phyloP scores from a whole-genome alignment of 2,888 invertebrate genomes.

The Drosophila koepferae region DNA sequence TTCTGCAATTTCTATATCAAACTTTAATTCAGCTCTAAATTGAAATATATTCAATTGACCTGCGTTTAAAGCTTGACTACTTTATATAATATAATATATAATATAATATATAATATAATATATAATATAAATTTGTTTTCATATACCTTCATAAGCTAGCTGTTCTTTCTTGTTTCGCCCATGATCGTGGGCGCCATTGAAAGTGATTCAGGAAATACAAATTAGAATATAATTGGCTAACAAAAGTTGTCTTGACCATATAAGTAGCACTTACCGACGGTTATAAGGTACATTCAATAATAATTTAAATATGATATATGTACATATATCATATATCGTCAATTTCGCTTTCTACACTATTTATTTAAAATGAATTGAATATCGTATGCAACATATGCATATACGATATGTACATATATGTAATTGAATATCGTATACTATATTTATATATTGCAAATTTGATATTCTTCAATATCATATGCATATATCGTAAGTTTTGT shows the following conservation, averaged over 20 bases:
- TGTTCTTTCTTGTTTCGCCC: not conserved
- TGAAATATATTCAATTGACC: too few species aligned
- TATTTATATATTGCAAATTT: not conserved
- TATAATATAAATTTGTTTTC: not conserved
- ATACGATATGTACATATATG: too few species aligned
- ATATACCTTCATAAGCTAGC: not conserved
- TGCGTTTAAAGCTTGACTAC: too few species aligned
- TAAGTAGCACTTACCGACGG: not conserved
- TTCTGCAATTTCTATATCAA: too few species aligned
- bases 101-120: too few species aligned
- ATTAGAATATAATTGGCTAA: not conserved
- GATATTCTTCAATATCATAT: not conserved
- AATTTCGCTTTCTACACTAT: too few species aligned
- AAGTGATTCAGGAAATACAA: constrained; percentile 10
- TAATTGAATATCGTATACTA: not conserved
- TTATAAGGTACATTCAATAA: not conserved
- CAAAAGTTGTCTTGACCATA: constrained; percentile 1
- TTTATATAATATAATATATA: too few species aligned
- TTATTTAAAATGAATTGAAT: too few species aligned
- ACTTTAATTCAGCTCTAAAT: too few species aligned
- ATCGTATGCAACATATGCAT: too few species aligned
- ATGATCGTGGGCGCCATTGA: constrained; percentile 2
- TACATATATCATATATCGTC: too few species aligned
- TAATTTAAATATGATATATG: too few species aligned
- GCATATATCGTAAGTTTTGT: not conserved